Conservation (phyloP, 2,113 vertebrate genomes). For the Chamaetylas fuelleborni region DNA sequence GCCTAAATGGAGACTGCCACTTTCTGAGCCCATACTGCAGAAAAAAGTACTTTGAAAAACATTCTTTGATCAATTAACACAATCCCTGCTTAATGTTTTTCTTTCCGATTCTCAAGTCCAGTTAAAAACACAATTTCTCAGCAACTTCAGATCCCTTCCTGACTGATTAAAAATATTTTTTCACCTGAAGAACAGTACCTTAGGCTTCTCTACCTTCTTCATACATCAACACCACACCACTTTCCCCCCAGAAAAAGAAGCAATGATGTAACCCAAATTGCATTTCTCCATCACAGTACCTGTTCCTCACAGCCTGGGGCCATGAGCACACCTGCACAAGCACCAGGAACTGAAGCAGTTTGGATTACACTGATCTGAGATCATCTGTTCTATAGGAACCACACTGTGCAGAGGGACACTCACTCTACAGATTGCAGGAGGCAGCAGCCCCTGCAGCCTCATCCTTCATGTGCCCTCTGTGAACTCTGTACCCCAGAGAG, state of each 20-base stretch:
- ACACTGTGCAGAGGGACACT: not conserved
- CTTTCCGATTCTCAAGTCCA: not conserved
- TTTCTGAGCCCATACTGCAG: not conserved
- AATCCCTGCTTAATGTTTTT: not conserved
- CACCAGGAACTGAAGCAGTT: not conserved
- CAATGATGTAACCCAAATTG: accelerated
- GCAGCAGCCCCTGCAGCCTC: not conserved
- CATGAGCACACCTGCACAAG: not conserved
- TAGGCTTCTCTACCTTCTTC: not conserved
- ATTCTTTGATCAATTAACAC: not conserved
- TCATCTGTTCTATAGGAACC: accelerated
- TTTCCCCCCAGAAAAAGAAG: not conserved
- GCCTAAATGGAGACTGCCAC: not conserved
- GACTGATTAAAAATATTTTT: not conserved
- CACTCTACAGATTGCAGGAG: not conserved
- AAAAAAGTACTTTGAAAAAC: not conserved
- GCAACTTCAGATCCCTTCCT: not conserved
- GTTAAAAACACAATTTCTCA: not conserved
- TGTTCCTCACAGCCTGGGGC: not conserved
- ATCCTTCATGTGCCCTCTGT: not conserved
- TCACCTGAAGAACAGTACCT: not conserved
- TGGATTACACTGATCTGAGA: not conserved
- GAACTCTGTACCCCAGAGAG: accelerated
- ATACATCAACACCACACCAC: not conserved
- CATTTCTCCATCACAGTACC: not conserved